Evolutionary conservation across 2,113 vertebrate species (phyloP).

Genomic region (Paedocypris sp.): DNA sequence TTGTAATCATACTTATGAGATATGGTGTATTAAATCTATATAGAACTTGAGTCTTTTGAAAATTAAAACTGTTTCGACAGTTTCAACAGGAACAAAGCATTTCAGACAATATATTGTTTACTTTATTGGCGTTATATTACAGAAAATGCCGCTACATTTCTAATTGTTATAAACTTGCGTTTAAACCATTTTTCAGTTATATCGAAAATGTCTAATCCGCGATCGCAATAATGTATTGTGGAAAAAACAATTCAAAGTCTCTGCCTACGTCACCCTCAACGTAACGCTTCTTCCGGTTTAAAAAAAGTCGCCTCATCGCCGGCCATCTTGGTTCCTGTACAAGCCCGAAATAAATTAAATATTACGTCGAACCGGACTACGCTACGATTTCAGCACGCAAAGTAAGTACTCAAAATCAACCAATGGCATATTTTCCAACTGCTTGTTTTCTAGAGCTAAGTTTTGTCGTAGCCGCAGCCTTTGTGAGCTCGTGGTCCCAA

Average conservation of each 20-base stretch:
- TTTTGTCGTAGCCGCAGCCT: slow-evolving; percentile 19
- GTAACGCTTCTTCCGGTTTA: slow-evolving; percentile 56
- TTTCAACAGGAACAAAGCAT: too few species aligned
- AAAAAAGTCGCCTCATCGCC: slow-evolving; percentile 43
- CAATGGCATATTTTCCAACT: neutral
- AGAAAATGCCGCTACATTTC: too few species aligned
- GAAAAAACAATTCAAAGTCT: neutral
- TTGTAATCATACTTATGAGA: neutral
- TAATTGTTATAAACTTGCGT: too few species aligned
- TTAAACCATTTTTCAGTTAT: too few species aligned
- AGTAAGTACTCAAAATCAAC: slow-evolving; percentile 52
- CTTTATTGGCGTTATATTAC: too few species aligned
- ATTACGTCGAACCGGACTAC: slow-evolving; percentile 60
- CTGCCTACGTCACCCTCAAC: slow-evolving; percentile 19
- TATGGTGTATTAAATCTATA: neutral
- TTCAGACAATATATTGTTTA: too few species aligned
- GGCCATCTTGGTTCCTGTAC: slow-evolving; percentile 70
- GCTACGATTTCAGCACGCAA: slow-evolving; percentile 52
- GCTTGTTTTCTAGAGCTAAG: neutral
- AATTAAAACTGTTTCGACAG: too few species aligned
- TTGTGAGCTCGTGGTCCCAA: slow-evolving; percentile 46
- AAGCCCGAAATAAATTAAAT: slow-evolving; percentile 67
- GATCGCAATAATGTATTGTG: too few species aligned
- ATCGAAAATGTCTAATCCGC: too few species aligned
- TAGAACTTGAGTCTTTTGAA: neutral